Base-by-base conservation (phyloP, 1,140 invertebrate species). In the Ganaspis sp. region DNA sequence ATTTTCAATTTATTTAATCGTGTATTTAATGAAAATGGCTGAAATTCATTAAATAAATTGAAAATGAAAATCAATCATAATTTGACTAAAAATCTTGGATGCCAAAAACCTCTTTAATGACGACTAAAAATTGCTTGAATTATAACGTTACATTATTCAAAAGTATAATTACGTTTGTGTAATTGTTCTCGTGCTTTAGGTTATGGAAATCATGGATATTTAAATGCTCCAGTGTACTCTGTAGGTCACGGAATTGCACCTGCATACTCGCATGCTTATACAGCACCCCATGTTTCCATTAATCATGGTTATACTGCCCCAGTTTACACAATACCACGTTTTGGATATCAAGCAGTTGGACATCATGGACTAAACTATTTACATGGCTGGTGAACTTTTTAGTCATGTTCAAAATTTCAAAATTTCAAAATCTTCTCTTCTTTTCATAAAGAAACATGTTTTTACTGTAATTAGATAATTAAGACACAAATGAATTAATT, bases 261-360 rank as follows among this genome's bases (percentile, higher is more conserved):
- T 64, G 11, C 54, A 58, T 64, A 64, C 58, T 64, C 58, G 29
- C 58, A n/a, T 29, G 26, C 23, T 64, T 64, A 64, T 29, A 64
- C 11, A 29, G 23, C 58, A 64, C 58, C 58, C 15, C 45, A 49
- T 17, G 26, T 26, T 34, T 26, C 58, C 23, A 64, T 64, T n/a
- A 64, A 64, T 64, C 58, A 64, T n/a, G 58, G 58, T 34, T 64
- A 64, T 64, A n/a, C 26, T 58, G 53, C 53, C 3, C 54, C 54
- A 64, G 9, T 64, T 26, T 64, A 64, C 29, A 26, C 21, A 15
- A 9, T 64, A 9, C 69, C 53, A n/a, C 76, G 75, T 58, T 9
- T 81, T 29, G 79, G 76, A 54, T 76, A 76, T 40, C 19, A 64
- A 9, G 74, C 80, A 72, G 1, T 81, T 11, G 84, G 82, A 15